A percentile compares a stretch with the other conserved stretches of the same genome.
Evolutionary conservation across 2,113 vertebrate species (phyloP).

Genomic region (Microcebus murinus): DNA sequence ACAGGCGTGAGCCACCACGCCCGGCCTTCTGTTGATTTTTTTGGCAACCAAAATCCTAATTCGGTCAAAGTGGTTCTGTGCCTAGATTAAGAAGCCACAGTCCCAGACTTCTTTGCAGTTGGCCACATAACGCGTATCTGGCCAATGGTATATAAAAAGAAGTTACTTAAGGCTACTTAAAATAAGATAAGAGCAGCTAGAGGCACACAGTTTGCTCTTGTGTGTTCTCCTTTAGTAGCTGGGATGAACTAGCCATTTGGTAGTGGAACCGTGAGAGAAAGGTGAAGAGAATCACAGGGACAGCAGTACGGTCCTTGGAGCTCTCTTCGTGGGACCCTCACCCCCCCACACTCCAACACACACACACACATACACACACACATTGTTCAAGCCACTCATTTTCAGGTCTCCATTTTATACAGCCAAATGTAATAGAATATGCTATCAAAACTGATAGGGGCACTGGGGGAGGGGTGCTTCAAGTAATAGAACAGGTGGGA

Average conservation of each 20-base stretch:
- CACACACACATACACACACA: neutral
- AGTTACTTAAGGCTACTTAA: conserved; percentile 20
- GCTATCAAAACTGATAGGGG: neutral
- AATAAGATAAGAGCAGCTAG: neutral
- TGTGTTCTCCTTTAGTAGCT: neutral
- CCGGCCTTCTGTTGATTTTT: no score
- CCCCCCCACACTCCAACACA: neutral
- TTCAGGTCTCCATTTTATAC: neutral
- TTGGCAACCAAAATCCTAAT: neutral
- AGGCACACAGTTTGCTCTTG: neutral
- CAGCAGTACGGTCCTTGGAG: neutral
- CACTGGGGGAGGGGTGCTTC: neutral
- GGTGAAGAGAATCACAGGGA: neutral
- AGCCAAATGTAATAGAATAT: neutral
- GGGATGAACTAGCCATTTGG: neutral
- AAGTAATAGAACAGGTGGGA: neutral
- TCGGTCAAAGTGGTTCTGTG: neutral
- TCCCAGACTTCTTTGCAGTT: neutral
- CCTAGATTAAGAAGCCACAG: neutral
- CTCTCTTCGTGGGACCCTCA: neutral
- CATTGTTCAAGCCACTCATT: neutral
- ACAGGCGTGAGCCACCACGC: no score
- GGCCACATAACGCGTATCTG: neutral
- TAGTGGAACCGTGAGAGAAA: neutral
- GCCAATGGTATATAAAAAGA: neutral